These are phyloP conservation scores for Acanthococcus lagerstroemiae DNA, from an alignment of 2,888 invertebrate genomes.

Conservation along the genomic window DNA sequence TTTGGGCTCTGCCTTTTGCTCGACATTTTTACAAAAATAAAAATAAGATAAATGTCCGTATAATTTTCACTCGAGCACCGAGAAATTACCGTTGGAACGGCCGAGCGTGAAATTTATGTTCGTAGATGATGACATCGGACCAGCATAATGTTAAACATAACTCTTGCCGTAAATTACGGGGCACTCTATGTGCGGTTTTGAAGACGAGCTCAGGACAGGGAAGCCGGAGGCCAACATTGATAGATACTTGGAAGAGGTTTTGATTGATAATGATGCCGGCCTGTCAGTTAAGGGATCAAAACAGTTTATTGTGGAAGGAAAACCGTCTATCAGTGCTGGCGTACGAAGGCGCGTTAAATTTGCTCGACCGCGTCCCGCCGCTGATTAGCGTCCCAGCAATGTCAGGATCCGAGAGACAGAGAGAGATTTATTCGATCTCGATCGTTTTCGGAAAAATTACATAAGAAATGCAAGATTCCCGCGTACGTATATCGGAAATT, in stretches of 20 bases:
- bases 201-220: neutral
- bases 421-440: slow-evolving; percentile 22
- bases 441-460: too few species aligned
- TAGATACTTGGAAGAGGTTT: slow-evolving; percentile 26
- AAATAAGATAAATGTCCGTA: slow-evolving; percentile 26
- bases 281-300: slow-evolving; percentile 31
- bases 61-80: slow-evolving; percentile 26
- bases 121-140: slow-evolving; percentile 28
- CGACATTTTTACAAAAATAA: neutral
- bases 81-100: slow-evolving; percentile 22
- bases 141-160: slow-evolving; percentile 27
- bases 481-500: slow-evolving; percentile 12
- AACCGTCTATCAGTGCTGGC: neutral
- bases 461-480: too few species aligned
- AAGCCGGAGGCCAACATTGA: slow-evolving; percentile 21
- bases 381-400: neutral
- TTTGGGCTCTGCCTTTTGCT: neutral
- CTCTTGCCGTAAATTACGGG: slow-evolving; percentile 29
- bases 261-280: slow-evolving; percentile 30
- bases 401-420: slow-evolving; percentile 10
- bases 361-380: slow-evolving; percentile 7
- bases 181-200: slow-evolving; percentile 8
- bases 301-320: neutral
- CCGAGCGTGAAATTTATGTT: slow-evolving; percentile 25
- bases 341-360: neutral